phyloP scores from a whole-genome alignment of 2,888 invertebrate species.

The Rhingia campestris region DNA sequence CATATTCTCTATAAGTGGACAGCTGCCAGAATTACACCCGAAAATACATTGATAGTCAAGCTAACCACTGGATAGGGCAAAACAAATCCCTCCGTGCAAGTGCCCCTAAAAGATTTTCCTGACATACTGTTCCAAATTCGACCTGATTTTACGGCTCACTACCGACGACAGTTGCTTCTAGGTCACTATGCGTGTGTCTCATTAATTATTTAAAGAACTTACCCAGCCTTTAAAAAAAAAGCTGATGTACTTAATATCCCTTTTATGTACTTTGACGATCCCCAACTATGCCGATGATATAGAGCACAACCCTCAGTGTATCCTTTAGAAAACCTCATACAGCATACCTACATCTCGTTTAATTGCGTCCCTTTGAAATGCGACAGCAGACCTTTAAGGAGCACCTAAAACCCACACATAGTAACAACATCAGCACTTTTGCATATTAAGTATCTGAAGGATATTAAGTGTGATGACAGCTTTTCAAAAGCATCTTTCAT shows the following conservation, averaged over 20 bases:
- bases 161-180: background rate
- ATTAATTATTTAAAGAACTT: constrained; percentile 26
- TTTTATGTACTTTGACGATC: constrained; percentile 4
- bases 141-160: background rate
- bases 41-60: too few relatives aligned
- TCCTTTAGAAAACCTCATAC: background rate
- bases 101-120: background rate
- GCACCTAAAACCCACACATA: too few relatives aligned
- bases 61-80: too few relatives aligned
- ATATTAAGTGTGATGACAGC: background rate
- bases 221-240: background rate
- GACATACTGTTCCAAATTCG: background rate
- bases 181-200: constrained; percentile 12
- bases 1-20: too few relatives aligned
- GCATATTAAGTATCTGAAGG: background rate
- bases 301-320: constrained; percentile 4
- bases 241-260: background rate
- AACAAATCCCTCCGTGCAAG: too few relatives aligned
- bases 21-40: background rate
- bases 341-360: constrained; percentile 10
- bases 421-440: too few relatives aligned
- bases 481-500: background rate
- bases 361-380: constrained; percentile 16
- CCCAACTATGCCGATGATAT: background rate
- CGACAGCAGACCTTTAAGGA: background rate